Evolutionary conservation across 1,140 invertebrate species (phyloP).

Genomic region (Drosophila arizonae): DNA sequence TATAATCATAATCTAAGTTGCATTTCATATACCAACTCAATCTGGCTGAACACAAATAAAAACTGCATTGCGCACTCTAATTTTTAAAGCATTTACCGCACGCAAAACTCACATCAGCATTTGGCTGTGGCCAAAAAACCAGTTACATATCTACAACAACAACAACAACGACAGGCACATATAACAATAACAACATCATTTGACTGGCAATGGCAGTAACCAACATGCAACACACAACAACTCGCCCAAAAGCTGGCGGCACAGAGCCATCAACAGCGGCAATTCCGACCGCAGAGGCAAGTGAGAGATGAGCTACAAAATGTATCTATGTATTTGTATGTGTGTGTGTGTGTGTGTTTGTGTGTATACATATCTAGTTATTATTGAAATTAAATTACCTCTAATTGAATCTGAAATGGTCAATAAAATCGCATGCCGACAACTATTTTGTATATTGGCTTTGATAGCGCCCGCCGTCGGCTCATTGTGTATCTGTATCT

Average conservation of each 20-base stretch:
- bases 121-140: constrained; percentile 49
- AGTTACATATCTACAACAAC: constrained; percentile 41
- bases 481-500: constrained; percentile 2
- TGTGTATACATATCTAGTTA: constrained; percentile 63
- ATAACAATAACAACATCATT: constrained; percentile 15
- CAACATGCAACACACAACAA: constrained; percentile 23
- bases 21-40: background rate
- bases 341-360: constrained; percentile 19
- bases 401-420: constrained; percentile 82
- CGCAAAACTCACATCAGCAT: constrained; percentile 75
- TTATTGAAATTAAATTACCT: constrained; percentile 82
- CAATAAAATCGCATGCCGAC: constrained; percentile 81
- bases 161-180: constrained; percentile 8
- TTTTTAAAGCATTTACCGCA: constrained; percentile 45
- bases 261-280: constrained; percentile 47
- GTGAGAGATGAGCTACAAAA: constrained; percentile 13
- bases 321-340: constrained; percentile 32
- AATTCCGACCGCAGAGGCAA: constrained; percentile 29
- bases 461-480: constrained; percentile 54
- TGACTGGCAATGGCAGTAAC: constrained; percentile 49
- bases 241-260: constrained; percentile 45
- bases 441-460: constrained; percentile 65
- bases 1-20: no score
- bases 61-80: constrained; percentile 30
- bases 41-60: background rate